Evolutionary conservation across 2,113 vertebrate genomes (phyloP).

Genomic region (Scortum barcoo): DNA sequence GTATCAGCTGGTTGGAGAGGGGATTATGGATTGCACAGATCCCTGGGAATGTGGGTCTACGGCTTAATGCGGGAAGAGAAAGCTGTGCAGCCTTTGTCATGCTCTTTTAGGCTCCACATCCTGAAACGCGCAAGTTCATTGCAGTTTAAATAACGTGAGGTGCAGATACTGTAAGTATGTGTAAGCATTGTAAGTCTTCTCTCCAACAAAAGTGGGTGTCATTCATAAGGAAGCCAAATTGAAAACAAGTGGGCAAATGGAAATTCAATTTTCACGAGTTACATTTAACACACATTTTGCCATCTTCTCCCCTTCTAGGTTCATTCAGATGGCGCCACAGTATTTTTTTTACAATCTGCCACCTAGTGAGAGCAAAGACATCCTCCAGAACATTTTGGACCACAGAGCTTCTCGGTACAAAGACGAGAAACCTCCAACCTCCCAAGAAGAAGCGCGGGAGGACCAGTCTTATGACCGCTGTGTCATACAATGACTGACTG

Average conservation of each 20-base stretch:
- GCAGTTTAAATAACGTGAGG: constrained; percentile 16
- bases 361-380: constrained; percentile 91
- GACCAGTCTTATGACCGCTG: constrained; percentile 85
- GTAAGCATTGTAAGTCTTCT: constrained; percentile 3
- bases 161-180: constrained; percentile 1
- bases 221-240: not conserved
- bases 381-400: constrained; percentile 87
- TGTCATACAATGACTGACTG: constrained; percentile 84
- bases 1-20: constrained; percentile 56
- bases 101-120: constrained; percentile 27
- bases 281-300: not conserved
- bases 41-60: constrained; percentile 53
- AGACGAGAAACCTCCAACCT: constrained; percentile 62
- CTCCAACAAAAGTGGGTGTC: not conserved
- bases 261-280: not conserved
- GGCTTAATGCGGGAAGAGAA: constrained; percentile 53
- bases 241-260: not conserved
- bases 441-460: constrained; percentile 31
- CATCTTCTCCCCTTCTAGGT: constrained; percentile 77
- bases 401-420: constrained; percentile 45
- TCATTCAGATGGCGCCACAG: constrained; percentile 88
- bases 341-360: constrained; percentile 96
- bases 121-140: constrained; percentile 24
- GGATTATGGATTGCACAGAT: constrained; percentile 71
- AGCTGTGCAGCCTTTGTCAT: constrained; percentile 42